These are phyloP conservation scores for Rhodophaea formosa DNA, from an alignment of 2,888 invertebrate genomes.

Conservation along the genomic window DNA sequence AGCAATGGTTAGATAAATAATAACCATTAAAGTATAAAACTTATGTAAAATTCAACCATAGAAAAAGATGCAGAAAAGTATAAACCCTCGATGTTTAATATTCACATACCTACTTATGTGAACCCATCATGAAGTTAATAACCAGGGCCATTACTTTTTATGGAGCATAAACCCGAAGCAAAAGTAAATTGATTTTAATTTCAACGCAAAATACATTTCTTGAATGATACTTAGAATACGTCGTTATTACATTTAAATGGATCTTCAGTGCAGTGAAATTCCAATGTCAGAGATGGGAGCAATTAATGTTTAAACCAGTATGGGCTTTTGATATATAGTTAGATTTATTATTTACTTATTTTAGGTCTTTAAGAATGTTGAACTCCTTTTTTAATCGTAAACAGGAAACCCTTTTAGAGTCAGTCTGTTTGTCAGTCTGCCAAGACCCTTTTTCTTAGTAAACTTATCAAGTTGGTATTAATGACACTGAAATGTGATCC, in stretches of 20 bases:
- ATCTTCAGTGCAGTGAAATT: not conserved
- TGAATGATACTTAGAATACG: not conserved
- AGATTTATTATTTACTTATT: no score
- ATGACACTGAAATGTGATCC: no score
- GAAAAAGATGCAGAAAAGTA: not conserved
- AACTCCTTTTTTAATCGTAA: no score
- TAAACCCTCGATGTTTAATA: not conserved
- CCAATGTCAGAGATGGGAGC: not conserved
- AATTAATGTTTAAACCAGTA: not conserved
- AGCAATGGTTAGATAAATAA: not conserved
- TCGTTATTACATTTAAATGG: not conserved
- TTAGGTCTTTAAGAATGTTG: no score
- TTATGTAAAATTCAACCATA: not conserved
- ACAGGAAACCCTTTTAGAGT: no score
- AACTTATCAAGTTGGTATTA: no score
- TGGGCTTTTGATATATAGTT: no score
- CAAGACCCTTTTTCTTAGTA: no score
- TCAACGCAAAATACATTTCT: conserved; percentile 23
- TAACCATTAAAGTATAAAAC: not conserved
- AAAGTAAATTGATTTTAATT: conserved; percentile 41
- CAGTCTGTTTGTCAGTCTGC: no score
- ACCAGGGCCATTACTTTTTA: conserved; percentile 46
- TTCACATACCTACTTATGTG: conserved; percentile 31
- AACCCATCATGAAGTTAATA: conserved; percentile 35
- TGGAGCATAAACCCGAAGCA: conserved; percentile 40